Base-by-base conservation (phyloP, 2,113 vertebrate species). In the Mohoua ochrocephala region DNA sequence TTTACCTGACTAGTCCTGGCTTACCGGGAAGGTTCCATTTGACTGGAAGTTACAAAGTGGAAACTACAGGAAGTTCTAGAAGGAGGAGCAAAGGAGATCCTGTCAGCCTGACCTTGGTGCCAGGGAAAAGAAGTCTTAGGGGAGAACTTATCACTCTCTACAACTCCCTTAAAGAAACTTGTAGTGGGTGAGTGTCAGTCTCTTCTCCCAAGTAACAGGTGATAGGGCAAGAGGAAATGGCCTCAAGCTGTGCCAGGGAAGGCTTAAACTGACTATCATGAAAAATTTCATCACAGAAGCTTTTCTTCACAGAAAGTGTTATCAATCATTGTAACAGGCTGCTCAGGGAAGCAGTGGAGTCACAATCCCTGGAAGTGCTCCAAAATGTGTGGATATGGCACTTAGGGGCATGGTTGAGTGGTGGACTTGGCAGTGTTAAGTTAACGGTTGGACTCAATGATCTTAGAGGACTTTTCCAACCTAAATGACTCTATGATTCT, bases 161-260 rank as follows among this genome's bases (percentile, higher is more conserved):
- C n/a, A 60, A 3, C 14, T 45, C 13, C 15, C 8, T 35, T 52
- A 61, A 53, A 86, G 45, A 35, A 74, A 5, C 21, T 42, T 28
- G 26, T 24, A 54, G 39, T 33, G 13, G 7, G 45, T 53, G 31
- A 9, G 13, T 41, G 17, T 33, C 0, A 0, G 10, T 31, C 11
- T 73, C 24, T 45, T 45, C 59, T 52, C 20, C 11, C 14, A 45
- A 1, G 14, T 15, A 54, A 28, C 10, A 65, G 11, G 18, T 11
- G 41, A 14, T 20, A 47, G 15, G 26, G 67, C 14, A 74, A 42
- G 68, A 60, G 22, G 13, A 37, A 68, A 42, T 54, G 13, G 26
- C 18, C 27, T 49, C 22, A 37, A 33, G 11, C 5, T 68, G 30
- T 35, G 15, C 10, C 26, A 49, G 13, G 18, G 22, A 68, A 42